Evolutionary conservation across 2,888 invertebrate species (phyloP).

Genomic region (Ceriagrion tenellum): DNA sequence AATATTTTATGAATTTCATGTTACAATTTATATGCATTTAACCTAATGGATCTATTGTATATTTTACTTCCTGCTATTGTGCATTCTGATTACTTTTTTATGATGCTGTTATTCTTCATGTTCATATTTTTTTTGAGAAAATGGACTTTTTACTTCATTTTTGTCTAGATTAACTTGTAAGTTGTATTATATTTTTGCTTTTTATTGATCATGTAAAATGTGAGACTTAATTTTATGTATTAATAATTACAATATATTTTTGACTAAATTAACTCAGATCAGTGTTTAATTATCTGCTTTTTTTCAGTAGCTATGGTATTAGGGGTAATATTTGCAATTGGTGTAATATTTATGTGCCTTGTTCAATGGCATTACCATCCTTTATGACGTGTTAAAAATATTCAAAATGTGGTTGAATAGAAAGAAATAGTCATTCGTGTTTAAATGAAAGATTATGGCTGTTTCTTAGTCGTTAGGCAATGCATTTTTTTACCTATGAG

Average conservation of each 20-base stretch:
- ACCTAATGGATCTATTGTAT: neutral
- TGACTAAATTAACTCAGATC: neutral
- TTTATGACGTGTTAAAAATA: neutral
- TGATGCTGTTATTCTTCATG: neutral
- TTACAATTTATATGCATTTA: neutral
- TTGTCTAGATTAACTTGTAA: neutral
- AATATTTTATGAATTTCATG: neutral
- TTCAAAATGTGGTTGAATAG: neutral
- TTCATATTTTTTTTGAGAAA: neutral
- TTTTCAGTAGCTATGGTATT: neutral
- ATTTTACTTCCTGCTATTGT: neutral
- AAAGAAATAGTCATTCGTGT: neutral
- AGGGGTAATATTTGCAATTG: neutral
- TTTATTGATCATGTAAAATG: neutral
- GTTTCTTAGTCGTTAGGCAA: neutral
- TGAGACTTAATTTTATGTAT: neutral
- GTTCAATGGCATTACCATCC: neutral
- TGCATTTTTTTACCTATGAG: neutral
- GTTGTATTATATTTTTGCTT: conserved; percentile 7
- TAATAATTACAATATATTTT: neutral
- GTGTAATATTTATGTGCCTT: neutral
- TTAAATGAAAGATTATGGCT: neutral
- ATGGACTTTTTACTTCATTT: neutral
- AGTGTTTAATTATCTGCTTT: neutral
- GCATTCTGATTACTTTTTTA: neutral